Evolutionary conservation across 2,113 vertebrate species (phyloP).

Genomic region (Cebus imitator): DNA sequence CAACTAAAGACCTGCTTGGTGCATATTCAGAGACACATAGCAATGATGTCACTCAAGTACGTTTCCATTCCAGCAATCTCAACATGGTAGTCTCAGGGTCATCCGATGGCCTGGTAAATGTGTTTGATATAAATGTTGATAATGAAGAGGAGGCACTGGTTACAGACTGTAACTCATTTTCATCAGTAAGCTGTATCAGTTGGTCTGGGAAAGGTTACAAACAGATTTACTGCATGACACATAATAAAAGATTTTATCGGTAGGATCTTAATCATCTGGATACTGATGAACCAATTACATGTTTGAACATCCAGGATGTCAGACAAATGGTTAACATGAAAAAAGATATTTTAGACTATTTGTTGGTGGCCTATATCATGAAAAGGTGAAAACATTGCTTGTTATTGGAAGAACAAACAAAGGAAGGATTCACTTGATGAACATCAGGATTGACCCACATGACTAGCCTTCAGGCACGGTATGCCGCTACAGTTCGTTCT

Average conservation of each 20-base stretch:
- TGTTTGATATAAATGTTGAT: constrained; percentile 92
- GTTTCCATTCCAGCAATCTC: constrained; percentile 90
- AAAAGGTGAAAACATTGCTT: constrained; percentile 85
- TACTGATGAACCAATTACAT: constrained; percentile 87
- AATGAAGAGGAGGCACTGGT: constrained; percentile 92
- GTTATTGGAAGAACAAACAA: constrained; percentile 87
- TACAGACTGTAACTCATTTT: constrained; percentile 92
- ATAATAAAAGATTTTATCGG: constrained; percentile 93
- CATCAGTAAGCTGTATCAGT: constrained; percentile 88
- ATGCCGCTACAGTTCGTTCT: constrained; percentile 89
- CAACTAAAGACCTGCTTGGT: constrained; percentile 85
- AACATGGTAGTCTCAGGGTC: constrained; percentile 90
- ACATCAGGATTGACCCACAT: constrained; percentile 81
- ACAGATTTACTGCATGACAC: constrained; percentile 91
- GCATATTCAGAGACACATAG: constrained; percentile 95
- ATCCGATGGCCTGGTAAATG: constrained; percentile 94
- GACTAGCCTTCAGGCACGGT: constrained; percentile 85
- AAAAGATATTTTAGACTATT: constrained; percentile 84
- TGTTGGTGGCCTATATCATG: constrained; percentile 92
- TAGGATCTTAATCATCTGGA: constrained; percentile 92
- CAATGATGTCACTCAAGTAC: constrained; percentile 94
- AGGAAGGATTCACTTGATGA: constrained; percentile 89
- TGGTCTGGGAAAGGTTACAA: constrained; percentile 88
- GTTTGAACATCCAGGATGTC: constrained; percentile 85
- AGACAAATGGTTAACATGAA: constrained; percentile 76